phyloP scores from a whole-genome alignment of 2,797 vertebrate genomes.

The Diglossa cyanea region DNA sequence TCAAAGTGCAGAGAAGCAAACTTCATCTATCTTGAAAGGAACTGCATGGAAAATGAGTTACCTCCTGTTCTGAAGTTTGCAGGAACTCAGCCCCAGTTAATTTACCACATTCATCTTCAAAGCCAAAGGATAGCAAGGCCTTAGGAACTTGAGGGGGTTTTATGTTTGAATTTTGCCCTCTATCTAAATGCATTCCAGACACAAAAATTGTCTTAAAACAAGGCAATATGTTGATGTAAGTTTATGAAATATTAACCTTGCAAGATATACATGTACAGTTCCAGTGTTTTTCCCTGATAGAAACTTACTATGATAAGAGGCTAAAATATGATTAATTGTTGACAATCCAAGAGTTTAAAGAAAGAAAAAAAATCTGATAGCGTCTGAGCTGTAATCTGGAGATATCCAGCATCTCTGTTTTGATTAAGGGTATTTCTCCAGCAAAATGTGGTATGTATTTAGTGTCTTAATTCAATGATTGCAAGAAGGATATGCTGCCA shows the following conservation, averaged over 20 bases:
- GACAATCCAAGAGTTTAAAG: neutral
- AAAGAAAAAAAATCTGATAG: neutral
- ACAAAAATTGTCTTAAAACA: neutral
- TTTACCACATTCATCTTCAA: neutral
- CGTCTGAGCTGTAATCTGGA: neutral
- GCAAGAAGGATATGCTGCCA: neutral
- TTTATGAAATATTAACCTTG: neutral
- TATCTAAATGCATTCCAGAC: slow-evolving; percentile 2
- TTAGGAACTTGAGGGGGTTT: neutral
- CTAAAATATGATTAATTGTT: neutral
- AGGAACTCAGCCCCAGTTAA: neutral
- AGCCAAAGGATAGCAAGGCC: neutral
- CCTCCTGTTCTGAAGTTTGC: neutral
- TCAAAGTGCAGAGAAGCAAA: neutral
- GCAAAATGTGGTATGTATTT: neutral
- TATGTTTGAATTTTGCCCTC: neutral
- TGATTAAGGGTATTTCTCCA: neutral
- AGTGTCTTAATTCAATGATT: neutral
- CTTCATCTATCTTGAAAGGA: neutral
- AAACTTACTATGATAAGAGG: neutral
- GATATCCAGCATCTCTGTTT: neutral
- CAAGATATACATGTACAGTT: neutral
- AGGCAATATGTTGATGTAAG: neutral
- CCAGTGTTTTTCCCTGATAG: neutral
- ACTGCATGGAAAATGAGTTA: neutral